Base-by-base conservation (phyloP, 2,797 vertebrate species). In the Pseudochromis fuscus region DNA sequence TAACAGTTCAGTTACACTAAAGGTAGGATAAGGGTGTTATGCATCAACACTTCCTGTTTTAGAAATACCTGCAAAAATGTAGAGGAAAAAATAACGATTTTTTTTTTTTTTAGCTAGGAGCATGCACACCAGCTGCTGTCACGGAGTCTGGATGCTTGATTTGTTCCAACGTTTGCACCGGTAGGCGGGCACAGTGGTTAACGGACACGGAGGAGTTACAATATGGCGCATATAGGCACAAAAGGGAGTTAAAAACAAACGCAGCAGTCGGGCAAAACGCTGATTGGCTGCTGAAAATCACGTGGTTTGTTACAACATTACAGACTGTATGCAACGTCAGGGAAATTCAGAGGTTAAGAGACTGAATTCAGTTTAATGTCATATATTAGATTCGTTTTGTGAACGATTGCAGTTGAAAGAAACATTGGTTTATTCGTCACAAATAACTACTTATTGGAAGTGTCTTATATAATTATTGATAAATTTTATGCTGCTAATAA, bases 251-350 rank as follows among this genome's bases (percentile, higher is more conserved):
- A 0, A 69, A 85, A 92, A 57, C 82, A 48, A 93, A 75, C 83
- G 48, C 77, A 79, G 30, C 69, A 21, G 57, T 83, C 83, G 77
- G 71, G 75, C 66, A 65, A 61, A 48, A 35, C 25, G 10, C 1
- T 51, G 80, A 92, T 91, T 90, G 90, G 91, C 48, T 77, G 19
- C 5, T 60, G 21, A 13, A 30, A 53, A 71, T 74, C 83, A 91
- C 75, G 74, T 24, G 82, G 44, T 5, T n/a, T n/a, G n/a, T n/a
- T n/a, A n/a, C n/a, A n/a, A n/a, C n/a, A n/a, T n/a, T n/a, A n/a
- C n/a, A n/a, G n/a, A n/a, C n/a, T n/a, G n/a, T n/a, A n/a, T n/a
- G n/a, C n/a, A n/a, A n/a, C 3, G 38, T 64, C 10, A 21, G 15
- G 9, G 31, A 51, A n/a, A 46, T 25, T 8, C 21, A 49, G 28